Evolutionary conservation across 2,797 vertebrate genomes (phyloP).

Genomic region (Sorex maritimensis): DNA sequence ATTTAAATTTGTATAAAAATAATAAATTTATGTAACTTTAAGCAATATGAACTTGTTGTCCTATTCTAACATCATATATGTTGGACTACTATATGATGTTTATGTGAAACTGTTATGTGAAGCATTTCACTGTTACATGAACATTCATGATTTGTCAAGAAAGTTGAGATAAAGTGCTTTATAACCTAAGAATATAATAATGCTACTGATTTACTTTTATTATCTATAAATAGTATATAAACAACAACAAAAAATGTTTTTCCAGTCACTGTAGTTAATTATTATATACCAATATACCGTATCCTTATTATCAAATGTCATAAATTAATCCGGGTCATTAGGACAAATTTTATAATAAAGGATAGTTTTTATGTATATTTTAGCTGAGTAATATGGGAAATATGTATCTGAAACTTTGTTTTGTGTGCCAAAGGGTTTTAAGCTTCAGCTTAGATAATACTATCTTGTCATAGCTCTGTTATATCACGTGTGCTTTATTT

Average conservation of each 20-base stretch:
- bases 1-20: conserved; percentile 87
- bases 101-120: conserved; percentile 17
- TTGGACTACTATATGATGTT: conserved; percentile 50
- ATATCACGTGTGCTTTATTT: conserved; percentile 7
- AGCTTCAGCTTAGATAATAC: conserved; percentile 19
- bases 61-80: conserved; percentile 85
- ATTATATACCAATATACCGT: conserved; percentile 1
- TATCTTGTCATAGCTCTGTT: background rate
- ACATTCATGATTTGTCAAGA: conserved; percentile 48
- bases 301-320: conserved; percentile 32
- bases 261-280: background rate
- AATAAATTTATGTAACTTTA: conserved; percentile 89
- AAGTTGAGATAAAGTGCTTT: conserved; percentile 64
- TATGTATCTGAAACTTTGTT: conserved; percentile 26
- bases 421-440: background rate
- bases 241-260: background rate
- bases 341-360: conserved; percentile 56
- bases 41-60: conserved; percentile 88
- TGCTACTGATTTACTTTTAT: conserved; percentile 37
- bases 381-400: conserved; percentile 48
- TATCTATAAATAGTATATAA: no score
- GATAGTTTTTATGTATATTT: conserved; percentile 1
- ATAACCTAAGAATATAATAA: conserved; percentile 67
- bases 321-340: conserved; percentile 33
- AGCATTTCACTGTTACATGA: background rate